A percentile compares a stretch with the other conserved stretches of the same genome.
Evolutionary conservation across 2,888 invertebrate species (phyloP).

Genomic region (Conops quadrifasciatus): DNA sequence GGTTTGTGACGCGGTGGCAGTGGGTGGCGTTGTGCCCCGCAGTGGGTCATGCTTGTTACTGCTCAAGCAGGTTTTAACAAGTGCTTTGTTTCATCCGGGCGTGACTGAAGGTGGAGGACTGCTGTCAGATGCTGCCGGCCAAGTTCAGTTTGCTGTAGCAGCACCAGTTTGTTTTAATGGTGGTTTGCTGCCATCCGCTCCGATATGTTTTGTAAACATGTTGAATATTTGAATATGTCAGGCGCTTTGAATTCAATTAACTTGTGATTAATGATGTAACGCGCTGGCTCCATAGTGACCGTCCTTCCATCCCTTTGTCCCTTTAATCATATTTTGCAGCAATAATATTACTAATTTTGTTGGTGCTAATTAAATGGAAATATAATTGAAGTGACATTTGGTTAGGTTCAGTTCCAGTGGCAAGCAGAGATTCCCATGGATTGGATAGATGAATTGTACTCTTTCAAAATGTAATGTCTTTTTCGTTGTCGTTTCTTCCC

Average conservation of each 20-base stretch:
- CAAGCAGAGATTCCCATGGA: no score
- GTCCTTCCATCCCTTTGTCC: no score
- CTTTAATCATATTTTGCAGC: slow-evolving; percentile 11
- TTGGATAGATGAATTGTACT: no score
- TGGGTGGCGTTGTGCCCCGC: not conserved
- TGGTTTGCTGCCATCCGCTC: not conserved
- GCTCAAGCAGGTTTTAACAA: slow-evolving; percentile 20
- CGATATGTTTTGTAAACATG: slow-evolving; percentile 19
- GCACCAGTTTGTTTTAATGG: slow-evolving; percentile 6
- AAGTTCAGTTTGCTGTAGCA: no score
- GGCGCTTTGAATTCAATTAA: slow-evolving; percentile 28
- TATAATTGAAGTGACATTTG: not conserved
- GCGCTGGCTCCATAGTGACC: not conserved
- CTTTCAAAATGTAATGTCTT: no score
- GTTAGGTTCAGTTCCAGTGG: not conserved
- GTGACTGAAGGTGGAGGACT: not conserved
- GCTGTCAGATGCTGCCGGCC: not conserved
- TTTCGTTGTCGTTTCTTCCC: no score
- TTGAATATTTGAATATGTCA: slow-evolving; percentile 30
- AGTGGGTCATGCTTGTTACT: slow-evolving; percentile 20
- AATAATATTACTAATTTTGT: not conserved
- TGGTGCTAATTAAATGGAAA: not conserved
- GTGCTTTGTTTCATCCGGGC: not conserved
- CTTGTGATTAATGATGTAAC: slow-evolving; percentile 32
- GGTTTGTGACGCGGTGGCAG: not conserved